phyloP scores from a whole-genome alignment of 2,113 vertebrate species.

The Rhabdomys dilectus region DNA sequence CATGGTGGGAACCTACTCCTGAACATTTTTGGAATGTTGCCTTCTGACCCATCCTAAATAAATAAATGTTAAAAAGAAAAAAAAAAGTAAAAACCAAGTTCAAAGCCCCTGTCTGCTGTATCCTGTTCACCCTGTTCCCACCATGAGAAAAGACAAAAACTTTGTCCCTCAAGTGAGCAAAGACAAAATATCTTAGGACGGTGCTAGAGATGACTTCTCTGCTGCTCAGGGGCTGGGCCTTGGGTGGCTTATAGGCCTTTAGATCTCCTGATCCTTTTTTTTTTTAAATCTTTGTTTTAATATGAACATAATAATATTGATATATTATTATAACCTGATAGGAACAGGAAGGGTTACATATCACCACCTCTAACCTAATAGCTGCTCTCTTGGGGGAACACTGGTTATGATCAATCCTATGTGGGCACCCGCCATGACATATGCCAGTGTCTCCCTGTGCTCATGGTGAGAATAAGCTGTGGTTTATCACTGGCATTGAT shows the following conservation, averaged over 20 bases:
- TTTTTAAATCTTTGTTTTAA: not conserved
- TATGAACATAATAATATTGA: not conserved
- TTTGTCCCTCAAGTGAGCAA: too few relatives aligned
- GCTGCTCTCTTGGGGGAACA: not conserved
- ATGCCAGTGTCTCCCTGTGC: not conserved
- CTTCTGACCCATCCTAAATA: not conserved
- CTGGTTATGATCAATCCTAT: not conserved
- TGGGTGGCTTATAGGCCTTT: not conserved
- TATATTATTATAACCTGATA: not conserved
- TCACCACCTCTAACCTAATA: too few relatives aligned
- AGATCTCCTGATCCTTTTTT: not conserved
- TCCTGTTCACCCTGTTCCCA: not conserved
- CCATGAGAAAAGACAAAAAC: not conserved
- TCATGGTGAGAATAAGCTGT: not conserved
- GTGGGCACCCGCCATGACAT: not conserved
- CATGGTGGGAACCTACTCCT: not conserved
- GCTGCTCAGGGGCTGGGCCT: not conserved
- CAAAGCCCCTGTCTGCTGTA: not conserved
- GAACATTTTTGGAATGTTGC: not conserved
- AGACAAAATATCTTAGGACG: not conserved
- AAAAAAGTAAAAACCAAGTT: not conserved
- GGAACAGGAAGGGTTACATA: not conserved
- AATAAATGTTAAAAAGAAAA: not conserved
- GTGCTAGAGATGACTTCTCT: not conserved
- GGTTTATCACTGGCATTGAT: not conserved